phyloP scores from a whole-genome alignment of 2,888 invertebrate genomes.

The Choreutis nemorana region DNA sequence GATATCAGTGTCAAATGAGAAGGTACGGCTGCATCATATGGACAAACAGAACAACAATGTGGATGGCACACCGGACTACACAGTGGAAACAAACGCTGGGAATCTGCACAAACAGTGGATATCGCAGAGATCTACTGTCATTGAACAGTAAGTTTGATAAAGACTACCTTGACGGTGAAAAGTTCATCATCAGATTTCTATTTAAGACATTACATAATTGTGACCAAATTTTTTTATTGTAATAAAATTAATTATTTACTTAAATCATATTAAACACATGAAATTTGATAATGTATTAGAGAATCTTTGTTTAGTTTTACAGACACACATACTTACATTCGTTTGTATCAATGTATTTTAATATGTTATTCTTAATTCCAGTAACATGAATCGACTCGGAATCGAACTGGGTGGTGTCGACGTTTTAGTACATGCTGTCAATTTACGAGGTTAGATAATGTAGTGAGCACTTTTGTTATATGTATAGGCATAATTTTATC shows the following conservation, averaged over 20 bases:
- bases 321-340: too few relatives aligned
- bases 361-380: constrained; percentile 37
- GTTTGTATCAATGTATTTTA: too few relatives aligned
- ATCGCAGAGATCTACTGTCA: constrained; percentile 55
- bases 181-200: too few relatives aligned
- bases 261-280: too few relatives aligned
- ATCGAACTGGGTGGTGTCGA: constrained; percentile 76
- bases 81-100: constrained; percentile 47
- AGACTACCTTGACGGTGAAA: too few relatives aligned
- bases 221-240: neutral
- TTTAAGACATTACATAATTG: neutral
- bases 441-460: constrained; percentile 68
- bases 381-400: constrained; percentile 77
- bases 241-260: neutral
- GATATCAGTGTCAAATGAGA: constrained; percentile 67
- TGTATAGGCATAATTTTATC: too few relatives aligned
- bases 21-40: constrained; percentile 47
- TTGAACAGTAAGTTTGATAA: constrained; percentile 64
- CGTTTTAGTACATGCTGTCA: constrained; percentile 74
- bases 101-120: constrained; percentile 54
- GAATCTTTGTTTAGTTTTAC: too few relatives aligned
- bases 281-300: too few relatives aligned
- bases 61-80: constrained; percentile 31
- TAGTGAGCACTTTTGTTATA: too few relatives aligned
- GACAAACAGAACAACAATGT: constrained; percentile 34